Conservation (phyloP, 2,797 vertebrate species). For the Falco berigora region DNA sequence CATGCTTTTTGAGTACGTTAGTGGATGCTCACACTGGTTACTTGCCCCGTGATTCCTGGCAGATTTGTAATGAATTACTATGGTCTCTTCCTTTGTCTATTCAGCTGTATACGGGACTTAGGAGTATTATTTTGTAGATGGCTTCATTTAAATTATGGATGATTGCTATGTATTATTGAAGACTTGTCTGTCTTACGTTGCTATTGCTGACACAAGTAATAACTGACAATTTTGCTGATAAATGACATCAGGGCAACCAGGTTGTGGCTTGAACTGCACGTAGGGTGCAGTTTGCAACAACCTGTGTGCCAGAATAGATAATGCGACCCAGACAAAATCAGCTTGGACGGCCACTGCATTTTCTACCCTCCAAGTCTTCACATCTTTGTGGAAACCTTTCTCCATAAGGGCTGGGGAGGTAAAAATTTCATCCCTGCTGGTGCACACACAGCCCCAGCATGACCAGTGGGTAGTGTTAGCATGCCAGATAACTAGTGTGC, state of each 20-base stretch:
- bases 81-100: not conserved
- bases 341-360: not conserved
- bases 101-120: not conserved
- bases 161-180: not conserved
- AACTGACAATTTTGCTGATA: not conserved
- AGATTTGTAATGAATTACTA: not conserved
- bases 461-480: not conserved
- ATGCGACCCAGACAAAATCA: not conserved
- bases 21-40: not conserved
- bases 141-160: conserved; percentile 1
- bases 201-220: not conserved
- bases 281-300: not conserved
- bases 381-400: not conserved
- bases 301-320: not conserved
- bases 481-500: accelerated
- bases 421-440: not conserved
- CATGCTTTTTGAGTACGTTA: not conserved
- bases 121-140: not conserved
- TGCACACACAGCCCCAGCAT: not conserved
- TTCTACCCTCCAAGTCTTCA: not conserved
- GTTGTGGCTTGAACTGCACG: not conserved
- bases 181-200: not conserved
- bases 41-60: not conserved
- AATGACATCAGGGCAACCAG: not conserved
- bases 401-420: not conserved